These are phyloP conservation scores for Drosophila pandora DNA, from an alignment of 1,140 invertebrate genomes.

Conservation along the genomic window DNA sequence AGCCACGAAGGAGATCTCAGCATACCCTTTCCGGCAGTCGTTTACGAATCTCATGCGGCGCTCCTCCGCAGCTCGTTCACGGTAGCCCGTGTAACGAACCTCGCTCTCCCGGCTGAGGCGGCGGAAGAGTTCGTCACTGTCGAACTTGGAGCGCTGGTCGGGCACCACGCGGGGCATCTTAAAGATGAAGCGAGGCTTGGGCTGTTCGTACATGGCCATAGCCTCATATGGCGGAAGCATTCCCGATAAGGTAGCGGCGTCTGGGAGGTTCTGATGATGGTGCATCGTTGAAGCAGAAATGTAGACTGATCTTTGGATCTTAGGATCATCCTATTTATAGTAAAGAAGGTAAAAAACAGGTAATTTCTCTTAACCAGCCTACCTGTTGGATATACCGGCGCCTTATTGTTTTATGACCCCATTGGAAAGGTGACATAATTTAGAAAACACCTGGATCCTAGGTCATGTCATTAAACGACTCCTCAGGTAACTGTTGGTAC, in stretches of 20 bases:
- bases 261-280: slow-evolving; percentile 62
- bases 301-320: neutral
- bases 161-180: slow-evolving; percentile 98
- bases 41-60: slow-evolving; percentile 95
- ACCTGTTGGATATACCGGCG: slow-evolving; percentile 3
- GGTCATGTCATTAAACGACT: neutral
- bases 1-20: slow-evolving; percentile 95
- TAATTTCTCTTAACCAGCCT: neutral
- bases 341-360: neutral
- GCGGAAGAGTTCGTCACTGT: slow-evolving; percentile 97
- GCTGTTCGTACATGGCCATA: slow-evolving; percentile 91
- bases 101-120: slow-evolving; percentile 96
- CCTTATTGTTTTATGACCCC: slow-evolving; percentile 11
- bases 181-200: slow-evolving; percentile 93
- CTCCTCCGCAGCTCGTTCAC: slow-evolving; percentile 95
- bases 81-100: slow-evolving; percentile 96
- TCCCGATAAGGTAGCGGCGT: slow-evolving; percentile 35
- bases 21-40: slow-evolving; percentile 96
- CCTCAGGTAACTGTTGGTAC: neutral
- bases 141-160: slow-evolving; percentile 97
- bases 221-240: slow-evolving; percentile 62
- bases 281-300: slow-evolving; percentile 44
- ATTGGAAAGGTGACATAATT: neutral
- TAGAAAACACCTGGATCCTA: slow-evolving; percentile 8
- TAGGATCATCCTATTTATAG: slow-evolving; percentile 35